These are phyloP conservation scores for Agelas oroides DNA, from an alignment of 37 sponge, comb jelly and placozoan species.

Conservation along the genomic window DNA sequence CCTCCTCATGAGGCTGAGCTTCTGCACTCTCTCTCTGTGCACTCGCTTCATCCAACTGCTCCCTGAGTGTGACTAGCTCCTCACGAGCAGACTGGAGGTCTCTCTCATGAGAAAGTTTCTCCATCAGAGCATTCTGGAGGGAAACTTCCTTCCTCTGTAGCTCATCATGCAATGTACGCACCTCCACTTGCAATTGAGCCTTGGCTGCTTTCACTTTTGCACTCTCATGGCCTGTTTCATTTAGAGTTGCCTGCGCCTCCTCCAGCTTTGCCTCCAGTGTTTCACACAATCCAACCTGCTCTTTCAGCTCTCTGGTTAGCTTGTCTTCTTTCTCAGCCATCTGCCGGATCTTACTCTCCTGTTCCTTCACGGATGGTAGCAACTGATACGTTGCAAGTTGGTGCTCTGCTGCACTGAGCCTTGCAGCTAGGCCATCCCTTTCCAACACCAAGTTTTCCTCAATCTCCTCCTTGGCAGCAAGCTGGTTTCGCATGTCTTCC, in stretches of 20 bases:
- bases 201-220: neutral
- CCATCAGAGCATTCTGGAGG: neutral
- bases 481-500: constrained; percentile 25
- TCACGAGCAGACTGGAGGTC: neutral
- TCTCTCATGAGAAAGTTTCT: neutral
- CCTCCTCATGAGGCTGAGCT: neutral
- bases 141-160: constrained; percentile 14
- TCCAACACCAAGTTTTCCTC: constrained; percentile 43
- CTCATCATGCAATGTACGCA: neutral
- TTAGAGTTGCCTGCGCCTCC: neutral
- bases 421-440: constrained; percentile 10
- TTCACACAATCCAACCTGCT: neutral
- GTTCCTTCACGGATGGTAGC: neutral
- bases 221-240: neutral
- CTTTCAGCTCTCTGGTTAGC: neutral
- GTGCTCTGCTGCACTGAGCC: constrained; percentile 31
- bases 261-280: no score
- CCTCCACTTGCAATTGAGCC: constrained; percentile 9
- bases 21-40: no score
- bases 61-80: no score
- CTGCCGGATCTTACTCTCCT: neutral
- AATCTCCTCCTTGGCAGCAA: constrained; percentile 27
- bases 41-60: neutral
- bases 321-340: neutral
- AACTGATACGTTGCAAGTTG: constrained; percentile 16